A percentile compares a stretch with the other conserved stretches of the same genome.
Evolutionary conservation across 2,797 vertebrate genomes (phyloP).

Genomic region (Oceanodroma leucorhoa): DNA sequence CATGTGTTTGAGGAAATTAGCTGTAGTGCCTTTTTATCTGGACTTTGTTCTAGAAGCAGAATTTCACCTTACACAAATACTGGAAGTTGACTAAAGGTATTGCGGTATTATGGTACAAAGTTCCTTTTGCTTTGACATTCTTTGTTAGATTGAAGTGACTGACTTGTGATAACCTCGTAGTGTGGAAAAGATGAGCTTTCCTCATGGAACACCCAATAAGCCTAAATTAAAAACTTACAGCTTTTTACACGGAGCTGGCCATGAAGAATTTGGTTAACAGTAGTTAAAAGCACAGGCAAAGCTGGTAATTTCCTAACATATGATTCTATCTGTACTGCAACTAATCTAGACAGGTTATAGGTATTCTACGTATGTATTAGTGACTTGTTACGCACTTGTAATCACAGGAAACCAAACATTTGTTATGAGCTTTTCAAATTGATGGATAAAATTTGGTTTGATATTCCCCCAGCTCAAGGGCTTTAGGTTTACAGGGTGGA

Average conservation of each 20-base stretch:
- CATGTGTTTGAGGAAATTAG: not conserved
- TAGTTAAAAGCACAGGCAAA: not conserved
- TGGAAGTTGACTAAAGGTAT: constrained; percentile 25
- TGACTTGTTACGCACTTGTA: not conserved
- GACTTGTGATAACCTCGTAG: not conserved
- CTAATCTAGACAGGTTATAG: not conserved
- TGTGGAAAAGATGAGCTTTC: not conserved
- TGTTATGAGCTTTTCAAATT: not conserved
- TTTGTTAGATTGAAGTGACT: not conserved
- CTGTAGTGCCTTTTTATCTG: not conserved
- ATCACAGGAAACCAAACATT: not conserved
- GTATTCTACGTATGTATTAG: not conserved
- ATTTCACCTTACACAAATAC: constrained; percentile 55
- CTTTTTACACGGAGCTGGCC: not conserved
- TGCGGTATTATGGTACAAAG: constrained; percentile 43
- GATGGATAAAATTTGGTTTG: not conserved
- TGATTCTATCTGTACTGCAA: not conserved
- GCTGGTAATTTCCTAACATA: not conserved
- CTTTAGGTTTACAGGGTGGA: not conserved
- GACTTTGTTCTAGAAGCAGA: constrained; percentile 47
- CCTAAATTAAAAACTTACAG: not conserved
- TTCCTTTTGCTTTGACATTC: constrained; percentile 30
- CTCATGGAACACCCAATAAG: not conserved
- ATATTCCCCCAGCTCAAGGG: not conserved
- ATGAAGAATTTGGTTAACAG: not conserved